A percentile compares a stretch with the other conserved stretches of the same genome.
phyloP scores from a whole-genome alignment of 92 coral and sea anemone species.

The Porites evermanni region DNA sequence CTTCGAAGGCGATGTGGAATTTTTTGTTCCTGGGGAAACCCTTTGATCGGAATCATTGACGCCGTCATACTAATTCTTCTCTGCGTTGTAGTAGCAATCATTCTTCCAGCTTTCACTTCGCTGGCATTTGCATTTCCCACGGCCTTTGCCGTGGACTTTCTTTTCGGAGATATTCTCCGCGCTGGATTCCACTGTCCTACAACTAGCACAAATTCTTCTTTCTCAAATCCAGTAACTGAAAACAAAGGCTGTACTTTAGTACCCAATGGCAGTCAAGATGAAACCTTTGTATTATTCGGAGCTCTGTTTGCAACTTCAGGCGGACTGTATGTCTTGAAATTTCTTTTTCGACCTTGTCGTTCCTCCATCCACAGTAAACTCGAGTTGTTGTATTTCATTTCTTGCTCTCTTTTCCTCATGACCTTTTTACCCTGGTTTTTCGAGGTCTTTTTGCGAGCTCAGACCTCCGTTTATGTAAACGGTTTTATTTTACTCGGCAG shows the following conservation, averaged over 20 bases:
- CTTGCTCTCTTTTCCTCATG: slow-evolving; percentile 32
- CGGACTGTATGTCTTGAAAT: slow-evolving; percentile 1
- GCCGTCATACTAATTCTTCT: slow-evolving; percentile 34
- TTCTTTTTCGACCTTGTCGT: slow-evolving; percentile 4
- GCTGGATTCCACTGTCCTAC: slow-evolving; percentile 44
- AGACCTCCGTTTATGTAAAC: slow-evolving; percentile 13
- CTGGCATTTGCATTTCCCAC: slow-evolving; percentile 45
- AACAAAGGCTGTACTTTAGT: slow-evolving; percentile 11
- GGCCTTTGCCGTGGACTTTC: slow-evolving; percentile 56
- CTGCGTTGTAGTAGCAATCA: slow-evolving; percentile 31
- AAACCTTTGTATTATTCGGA: slow-evolving; percentile 10
- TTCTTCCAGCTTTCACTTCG: slow-evolving; percentile 43
- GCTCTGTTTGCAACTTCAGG: not conserved
- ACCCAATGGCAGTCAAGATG: not conserved
- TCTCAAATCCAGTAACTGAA: not conserved
- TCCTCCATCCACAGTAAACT: slow-evolving; percentile 1
- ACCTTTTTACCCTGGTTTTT: slow-evolving; percentile 61
- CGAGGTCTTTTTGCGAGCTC: slow-evolving; percentile 40
- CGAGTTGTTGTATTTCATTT: slow-evolving; percentile 8
- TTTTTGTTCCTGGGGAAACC: slow-evolving; percentile 56
- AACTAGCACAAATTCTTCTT: not conserved
- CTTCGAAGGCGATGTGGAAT: slow-evolving; percentile 50
- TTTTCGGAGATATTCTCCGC: slow-evolving; percentile 51
- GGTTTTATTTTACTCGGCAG: slow-evolving; percentile 15
- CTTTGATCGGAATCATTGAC: slow-evolving; percentile 49